A percentile compares a stretch with the other conserved stretches of the same genome.
Evolutionary conservation across 2,888 invertebrate genomes (phyloP).

Genomic region (Oeneis ivallda): DNA sequence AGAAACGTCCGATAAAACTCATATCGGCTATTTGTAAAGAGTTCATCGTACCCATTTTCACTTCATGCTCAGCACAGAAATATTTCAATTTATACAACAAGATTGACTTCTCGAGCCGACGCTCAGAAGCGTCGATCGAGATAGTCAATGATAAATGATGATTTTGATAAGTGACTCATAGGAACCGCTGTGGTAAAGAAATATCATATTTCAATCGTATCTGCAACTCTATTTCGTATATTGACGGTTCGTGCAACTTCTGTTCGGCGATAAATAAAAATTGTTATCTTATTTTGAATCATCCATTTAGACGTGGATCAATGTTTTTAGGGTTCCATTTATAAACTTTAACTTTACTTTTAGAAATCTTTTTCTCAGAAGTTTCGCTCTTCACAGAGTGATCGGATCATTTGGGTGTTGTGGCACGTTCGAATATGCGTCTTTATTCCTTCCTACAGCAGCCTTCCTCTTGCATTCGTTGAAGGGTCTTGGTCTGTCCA

Average conservation of each 20-base stretch:
- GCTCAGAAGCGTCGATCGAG: constrained; percentile 57
- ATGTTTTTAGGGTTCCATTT: neutral
- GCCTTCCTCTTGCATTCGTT: no score
- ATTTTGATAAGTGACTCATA: constrained; percentile 53
- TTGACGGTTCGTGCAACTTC: constrained; percentile 47
- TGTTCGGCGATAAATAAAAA: constrained; percentile 44
- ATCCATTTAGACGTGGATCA: constrained; percentile 22
- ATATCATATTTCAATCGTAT: constrained; percentile 60
- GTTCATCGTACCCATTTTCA: constrained; percentile 23
- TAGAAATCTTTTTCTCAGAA: no score
- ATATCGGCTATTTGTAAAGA: constrained; percentile 7
- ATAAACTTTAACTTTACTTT: neutral
- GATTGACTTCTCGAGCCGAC: constrained; percentile 61
- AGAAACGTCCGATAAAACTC: neutral
- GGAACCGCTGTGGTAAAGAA: constrained; percentile 47
- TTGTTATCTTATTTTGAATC: constrained; percentile 36
- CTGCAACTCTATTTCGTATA: constrained; percentile 48
- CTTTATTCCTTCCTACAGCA: no score
- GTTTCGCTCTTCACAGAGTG: no score
- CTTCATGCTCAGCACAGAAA: constrained; percentile 31
- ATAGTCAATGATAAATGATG: constrained; percentile 72
- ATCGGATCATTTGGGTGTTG: no score
- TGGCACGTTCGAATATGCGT: no score
- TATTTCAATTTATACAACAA: constrained; percentile 48
- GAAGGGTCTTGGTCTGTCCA: no score